Base-by-base conservation (phyloP, 2,888 invertebrate genomes). In the Caenorhabditis parvicauda region DNA sequence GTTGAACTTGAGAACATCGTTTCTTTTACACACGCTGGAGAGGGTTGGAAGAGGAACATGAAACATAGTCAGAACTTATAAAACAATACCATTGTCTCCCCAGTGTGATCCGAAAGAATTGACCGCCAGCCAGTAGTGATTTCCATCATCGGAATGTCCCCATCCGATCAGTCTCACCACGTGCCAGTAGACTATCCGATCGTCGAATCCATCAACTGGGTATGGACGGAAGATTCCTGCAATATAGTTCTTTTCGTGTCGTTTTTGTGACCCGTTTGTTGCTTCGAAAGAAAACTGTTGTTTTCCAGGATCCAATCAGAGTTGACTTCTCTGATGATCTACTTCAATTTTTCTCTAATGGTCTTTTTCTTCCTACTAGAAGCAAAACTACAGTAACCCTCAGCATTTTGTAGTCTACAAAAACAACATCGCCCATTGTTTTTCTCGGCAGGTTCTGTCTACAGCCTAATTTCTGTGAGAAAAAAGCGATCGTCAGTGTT, bases 171-270 rank as follows among this genome's bases (percentile, higher is more conserved):
- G 56, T 42, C 76, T 59, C 7, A 75, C 78, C 9, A 78, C 78
- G 59, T 78, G 78, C 78, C 79, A 79, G 54, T 79, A 79, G 22
- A 79, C 73, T 27, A 79, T 76, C 3, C 79, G 60, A 43, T 76
- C 74, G 45, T 73, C 69, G 59, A 78, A 78, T 6, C 74, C 70
- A 37, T 75, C 70, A 35, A 67, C 59, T 17, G 79, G 79, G 50
- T 63, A 70, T 12, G 79, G 79, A n/a, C 74, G 72, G 62, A 79
- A 79, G 19, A 79, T 62, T 27, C 77, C 74, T 68, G 29, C 19
- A 56, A 47, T n/a, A n/a, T n/a, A n/a, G n/a, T 17, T 28, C 27
- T 14, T 12, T 19, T 12, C 12, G 25, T 53, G 27, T 6, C n/a
- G 22, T 19, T 2, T n/a, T n/a, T 35, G 12, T 35, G 12, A 35